These are phyloP conservation scores for Formicarius rufipectus DNA, from an alignment of 2,113 vertebrate species.

Conservation along the genomic window DNA sequence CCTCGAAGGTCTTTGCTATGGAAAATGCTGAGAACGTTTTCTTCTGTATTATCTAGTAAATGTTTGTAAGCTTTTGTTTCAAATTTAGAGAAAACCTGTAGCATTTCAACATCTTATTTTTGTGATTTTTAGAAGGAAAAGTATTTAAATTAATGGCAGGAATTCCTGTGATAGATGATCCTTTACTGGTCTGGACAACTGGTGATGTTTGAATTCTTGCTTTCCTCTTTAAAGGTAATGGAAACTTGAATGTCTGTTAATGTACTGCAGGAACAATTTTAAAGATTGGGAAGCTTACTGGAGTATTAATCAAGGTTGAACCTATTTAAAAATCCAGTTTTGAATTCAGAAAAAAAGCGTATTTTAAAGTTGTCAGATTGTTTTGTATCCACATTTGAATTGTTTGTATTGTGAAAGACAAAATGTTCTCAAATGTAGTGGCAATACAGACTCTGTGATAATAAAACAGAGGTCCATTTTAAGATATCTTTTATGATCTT, in stretches of 20 bases:
- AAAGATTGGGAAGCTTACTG: neutral
- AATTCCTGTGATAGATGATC: neutral
- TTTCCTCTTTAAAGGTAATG: conserved; percentile 16
- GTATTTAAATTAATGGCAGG: neutral
- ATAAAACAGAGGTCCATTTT: neutral
- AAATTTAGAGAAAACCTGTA: neutral
- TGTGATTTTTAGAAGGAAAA: neutral
- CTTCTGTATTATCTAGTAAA: neutral
- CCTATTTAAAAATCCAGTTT: neutral
- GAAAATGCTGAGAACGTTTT: neutral
- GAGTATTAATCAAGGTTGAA: neutral
- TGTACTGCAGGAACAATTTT: neutral
- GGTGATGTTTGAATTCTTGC: neutral
- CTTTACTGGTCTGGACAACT: conserved; percentile 31
- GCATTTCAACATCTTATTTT: neutral
- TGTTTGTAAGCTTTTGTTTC: neutral
- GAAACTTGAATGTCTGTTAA: neutral
- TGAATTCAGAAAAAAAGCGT: neutral
- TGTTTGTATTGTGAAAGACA: neutral
- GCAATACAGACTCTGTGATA: neutral
- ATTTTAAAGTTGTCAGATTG: neutral
- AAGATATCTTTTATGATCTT: neutral
- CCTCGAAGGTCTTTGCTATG: neutral
- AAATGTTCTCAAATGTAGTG: neutral
- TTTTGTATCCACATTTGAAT: neutral